Percentiles rank a stretch among this genome's conserved stretches.
phyloP scores from a whole-genome alignment of 2,113 vertebrate genomes.

The Ranitomeya variabilis region DNA sequence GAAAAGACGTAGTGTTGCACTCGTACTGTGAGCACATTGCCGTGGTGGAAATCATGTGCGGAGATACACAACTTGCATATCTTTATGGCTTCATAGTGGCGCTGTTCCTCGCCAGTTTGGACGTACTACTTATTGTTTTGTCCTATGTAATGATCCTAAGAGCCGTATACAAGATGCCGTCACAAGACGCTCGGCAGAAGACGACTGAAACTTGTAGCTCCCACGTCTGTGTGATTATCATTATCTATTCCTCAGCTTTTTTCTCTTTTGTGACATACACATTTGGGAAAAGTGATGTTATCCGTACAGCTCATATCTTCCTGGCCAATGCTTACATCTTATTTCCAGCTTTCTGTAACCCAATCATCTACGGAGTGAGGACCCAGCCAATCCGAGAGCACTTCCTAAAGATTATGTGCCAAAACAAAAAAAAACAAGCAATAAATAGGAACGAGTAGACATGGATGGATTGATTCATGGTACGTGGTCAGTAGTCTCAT shows the following conservation, averaged over 20 bases:
- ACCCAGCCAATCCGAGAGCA: no score
- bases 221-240: constrained; percentile 62
- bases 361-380: no score
- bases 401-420: no score
- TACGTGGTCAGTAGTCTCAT: no score
- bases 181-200: constrained; percentile 56
- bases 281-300: no score
- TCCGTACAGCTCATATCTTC: no score
- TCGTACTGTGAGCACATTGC: constrained; percentile 62
- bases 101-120: constrained; percentile 54
- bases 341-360: no score
- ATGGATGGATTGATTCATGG: no score
- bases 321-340: no score
- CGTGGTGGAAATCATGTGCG: constrained; percentile 59
- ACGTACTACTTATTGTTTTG: constrained; percentile 55
- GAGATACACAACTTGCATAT: constrained; percentile 50
- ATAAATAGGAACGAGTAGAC: no score
- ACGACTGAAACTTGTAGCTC: constrained; percentile 61
- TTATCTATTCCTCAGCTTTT: constrained; percentile 37
- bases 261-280: no score
- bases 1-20: constrained; percentile 59
- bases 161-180: constrained; percentile 49
- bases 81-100: constrained; percentile 57
- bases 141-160: constrained; percentile 59
- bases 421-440: no score